Base-by-base conservation (phyloP, 2,113 vertebrate species). In the Proteles cristata region DNA sequence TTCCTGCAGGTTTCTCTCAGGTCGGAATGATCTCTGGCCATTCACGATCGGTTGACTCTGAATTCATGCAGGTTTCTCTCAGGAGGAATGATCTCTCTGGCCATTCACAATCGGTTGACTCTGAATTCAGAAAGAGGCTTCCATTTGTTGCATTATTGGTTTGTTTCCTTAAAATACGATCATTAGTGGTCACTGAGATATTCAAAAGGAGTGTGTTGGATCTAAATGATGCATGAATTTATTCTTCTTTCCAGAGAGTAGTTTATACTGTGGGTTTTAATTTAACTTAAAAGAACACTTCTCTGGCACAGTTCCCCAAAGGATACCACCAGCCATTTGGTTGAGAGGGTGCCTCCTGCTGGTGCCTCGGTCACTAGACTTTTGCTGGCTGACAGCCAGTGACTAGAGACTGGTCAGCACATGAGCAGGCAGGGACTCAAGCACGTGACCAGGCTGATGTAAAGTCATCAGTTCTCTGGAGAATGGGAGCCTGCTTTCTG, bases 201-300 rank as follows among this genome's bases (percentile, higher is more conserved):
- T 86, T 77, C 43, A 76, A 45, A 68, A 19, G 65, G 8, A 3
- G 7, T 76, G 10, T 71, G 6, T 45, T 50, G 28, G 45, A 61
- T 80, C 63, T 68, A 93, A 88, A 55, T 66, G 82, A 58, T 58
- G 17, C 21, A 7, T 33, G 4, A 17, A 43, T 95, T 61, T 53
- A 11, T 31, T 87, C 10, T 89, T 73, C n/a, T 71, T 88, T 88
- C 73, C 92, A 77, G 65, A 92, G 17, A 87, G 48, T 33, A 76
- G 43, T 93, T 90, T 84, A 80, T 69, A 35, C n/a, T 93, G 82
- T 80, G 81, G n/a, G 68, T 90, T 96, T 96, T 77, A 71, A 93
- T 83, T 90, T 90, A 87, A 87, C 6, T 73, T 90, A 2, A 82
- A 61, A 84, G 53, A 58, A 33, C 43, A 17, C 23, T 74, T 43